These are phyloP conservation scores for Leuciscus idus DNA, from an alignment of 2,113 vertebrate species.

Conservation along the genomic window DNA sequence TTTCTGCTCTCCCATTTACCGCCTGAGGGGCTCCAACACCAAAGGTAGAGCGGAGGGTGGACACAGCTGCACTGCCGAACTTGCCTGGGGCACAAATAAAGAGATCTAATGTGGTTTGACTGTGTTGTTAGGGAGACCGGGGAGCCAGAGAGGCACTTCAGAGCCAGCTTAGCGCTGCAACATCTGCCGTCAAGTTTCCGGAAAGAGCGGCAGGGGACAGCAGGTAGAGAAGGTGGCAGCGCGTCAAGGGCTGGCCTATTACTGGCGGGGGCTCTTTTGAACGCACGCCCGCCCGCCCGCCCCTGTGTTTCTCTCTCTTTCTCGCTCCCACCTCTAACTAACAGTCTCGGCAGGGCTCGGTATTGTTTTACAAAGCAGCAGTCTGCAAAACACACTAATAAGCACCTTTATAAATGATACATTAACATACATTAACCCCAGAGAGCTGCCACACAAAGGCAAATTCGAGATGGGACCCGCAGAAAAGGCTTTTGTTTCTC, in stretches of 20 bases:
- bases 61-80: slow-evolving; percentile 93
- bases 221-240: slow-evolving; percentile 84
- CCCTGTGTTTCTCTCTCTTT: slow-evolving; percentile 24
- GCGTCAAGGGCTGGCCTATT: slow-evolving; percentile 67
- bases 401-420: slow-evolving; percentile 86
- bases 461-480: slow-evolving; percentile 29
- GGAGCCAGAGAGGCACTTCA: slow-evolving; percentile 89
- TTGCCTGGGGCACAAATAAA: slow-evolving; percentile 92
- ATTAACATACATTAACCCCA: slow-evolving; percentile 67
- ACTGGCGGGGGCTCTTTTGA: slow-evolving; percentile 81
- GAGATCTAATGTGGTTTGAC: slow-evolving; percentile 92
- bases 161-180: slow-evolving; percentile 85
- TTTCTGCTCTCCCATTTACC: slow-evolving; percentile 77
- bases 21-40: slow-evolving; percentile 89
- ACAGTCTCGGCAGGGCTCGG: slow-evolving; percentile 74
- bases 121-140: slow-evolving; percentile 84
- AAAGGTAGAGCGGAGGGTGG: slow-evolving; percentile 90
- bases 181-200: slow-evolving; percentile 93
- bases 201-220: slow-evolving; percentile 86
- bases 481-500: slow-evolving; percentile 54
- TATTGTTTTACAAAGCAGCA: slow-evolving; percentile 84
- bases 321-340: slow-evolving; percentile 55
- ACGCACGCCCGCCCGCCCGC: slow-evolving; percentile 57
- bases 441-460: slow-evolving; percentile 37
- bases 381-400: slow-evolving; percentile 78